Base-by-base conservation (phyloP, 2,888 invertebrate genomes). In the Stegophylla sp. region DNA sequence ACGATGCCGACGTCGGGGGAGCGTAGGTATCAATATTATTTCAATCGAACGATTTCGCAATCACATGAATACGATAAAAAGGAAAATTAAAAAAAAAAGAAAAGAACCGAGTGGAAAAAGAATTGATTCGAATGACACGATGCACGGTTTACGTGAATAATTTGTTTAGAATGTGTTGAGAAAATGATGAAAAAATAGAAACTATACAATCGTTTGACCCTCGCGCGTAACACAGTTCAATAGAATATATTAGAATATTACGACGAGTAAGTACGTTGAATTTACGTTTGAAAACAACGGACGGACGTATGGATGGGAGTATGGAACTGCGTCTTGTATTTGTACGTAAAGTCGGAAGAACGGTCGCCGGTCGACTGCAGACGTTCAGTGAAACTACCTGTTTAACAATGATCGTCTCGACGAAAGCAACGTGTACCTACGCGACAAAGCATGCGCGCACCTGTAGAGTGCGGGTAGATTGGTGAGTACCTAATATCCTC, bases 311-410 rank as follows among this genome's bases (percentile, higher is more conserved):
- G n/a, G n/a, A n/a, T n/a, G n/a, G n/a, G n/a, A n/a, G n/a, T n/a
- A n/a, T n/a, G n/a, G n/a, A n/a, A n/a, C n/a, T n/a, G n/a, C n/a
- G n/a, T n/a, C n/a, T n/a, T n/a, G n/a, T n/a, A n/a, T n/a, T n/a
- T n/a, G n/a, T n/a, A n/a, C 34, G 34, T 34, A 34, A 34, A 34
- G 34, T 28, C 61, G 17, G 26, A 28, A 17, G 61, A 61, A 28
- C 34, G 64, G 34, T 41, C 64, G 4, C 64, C 64, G 64, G 34
- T 64, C 64, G 64, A 64, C 64, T 64, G n/a, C n/a, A n/a, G 34
- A 41, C n/a, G 64, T 34, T 17, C 12, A 34, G n/a, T 10, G n/a
- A n/a, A 34, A 34, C 34, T 5, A 7, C 34, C 15, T n/a, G 64
- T 28, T 41, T n/a, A n/a, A n/a, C 64, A 12, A n/a, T 12, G 34